Conservation (phyloP, 2,888 invertebrate genomes). For the Epistrophe grossulariae region DNA sequence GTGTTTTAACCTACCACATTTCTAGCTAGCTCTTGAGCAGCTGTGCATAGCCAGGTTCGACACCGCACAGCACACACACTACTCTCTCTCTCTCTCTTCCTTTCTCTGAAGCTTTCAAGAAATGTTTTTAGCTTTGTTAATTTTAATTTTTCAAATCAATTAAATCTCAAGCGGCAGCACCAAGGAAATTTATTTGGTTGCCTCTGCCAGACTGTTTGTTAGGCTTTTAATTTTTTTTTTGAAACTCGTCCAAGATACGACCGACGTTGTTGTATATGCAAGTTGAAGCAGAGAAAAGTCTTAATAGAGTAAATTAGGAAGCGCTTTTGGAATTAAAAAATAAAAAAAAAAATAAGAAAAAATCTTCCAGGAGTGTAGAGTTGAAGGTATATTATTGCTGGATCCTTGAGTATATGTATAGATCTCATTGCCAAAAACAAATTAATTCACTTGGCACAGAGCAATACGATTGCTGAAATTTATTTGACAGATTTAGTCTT, state of each 20-base stretch:
- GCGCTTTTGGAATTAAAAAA: constrained; percentile 16
- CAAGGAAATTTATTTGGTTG: constrained; percentile 43
- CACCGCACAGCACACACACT: constrained; percentile 25
- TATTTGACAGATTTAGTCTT: constrained; percentile 46
- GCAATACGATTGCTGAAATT: constrained; percentile 24
- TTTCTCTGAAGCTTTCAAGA: background rate
- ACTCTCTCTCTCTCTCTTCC: background rate
- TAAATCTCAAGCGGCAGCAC: constrained; percentile 51
- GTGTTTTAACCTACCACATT: constrained; percentile 55
- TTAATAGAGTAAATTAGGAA: constrained; percentile 52
- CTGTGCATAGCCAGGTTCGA: constrained; percentile 21
- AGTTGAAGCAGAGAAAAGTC: constrained; percentile 18
- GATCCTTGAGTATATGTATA: constrained; percentile 1
- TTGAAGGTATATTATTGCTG: background rate
- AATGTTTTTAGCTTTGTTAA: constrained; percentile 62
- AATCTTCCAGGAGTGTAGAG: background rate
- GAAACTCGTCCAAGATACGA: constrained; percentile 59
- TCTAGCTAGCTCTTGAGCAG: constrained; percentile 11
- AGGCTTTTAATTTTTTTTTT: constrained; percentile 42
- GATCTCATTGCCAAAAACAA: constrained; percentile 55
- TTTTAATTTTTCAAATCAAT: constrained; percentile 73
- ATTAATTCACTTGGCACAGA: constrained; percentile 52
- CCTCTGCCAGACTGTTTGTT: constrained; percentile 53
- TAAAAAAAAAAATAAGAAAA: background rate
- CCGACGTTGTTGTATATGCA: background rate